These are phyloP conservation scores for Brachyhypopomus occidentalis DNA, from an alignment of 2,113 vertebrate genomes.

Conservation along the genomic window DNA sequence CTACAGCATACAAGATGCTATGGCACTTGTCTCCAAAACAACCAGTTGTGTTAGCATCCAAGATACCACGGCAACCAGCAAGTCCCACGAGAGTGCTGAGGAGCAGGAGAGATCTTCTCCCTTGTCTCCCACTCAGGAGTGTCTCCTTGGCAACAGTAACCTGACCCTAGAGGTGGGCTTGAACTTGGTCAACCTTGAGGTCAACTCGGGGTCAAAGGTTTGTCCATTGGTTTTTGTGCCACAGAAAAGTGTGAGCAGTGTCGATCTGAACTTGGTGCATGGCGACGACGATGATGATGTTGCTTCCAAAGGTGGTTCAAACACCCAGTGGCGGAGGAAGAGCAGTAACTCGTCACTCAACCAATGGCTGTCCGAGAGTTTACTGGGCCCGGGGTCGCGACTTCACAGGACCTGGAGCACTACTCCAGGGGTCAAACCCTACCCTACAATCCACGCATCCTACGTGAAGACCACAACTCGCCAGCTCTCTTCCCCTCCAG, in stretches of 20 bases:
- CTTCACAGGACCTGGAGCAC: conserved; percentile 60
- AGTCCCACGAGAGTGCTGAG: conserved; percentile 72
- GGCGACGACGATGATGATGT: conserved; percentile 51
- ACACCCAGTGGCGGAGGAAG: conserved; percentile 63
- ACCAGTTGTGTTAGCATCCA: conserved; percentile 71
- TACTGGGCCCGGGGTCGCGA: conserved; percentile 55
- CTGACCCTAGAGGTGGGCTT: conserved; percentile 10
- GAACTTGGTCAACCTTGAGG: conserved; percentile 16
- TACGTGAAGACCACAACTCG: conserved; percentile 96
- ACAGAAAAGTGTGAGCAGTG: conserved; percentile 67
- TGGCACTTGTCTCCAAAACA: conserved; percentile 56
- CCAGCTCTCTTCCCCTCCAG: conserved; percentile 86
- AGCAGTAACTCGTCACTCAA: conserved; percentile 62
- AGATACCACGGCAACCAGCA: conserved; percentile 67
- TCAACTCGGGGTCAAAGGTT: conserved; percentile 26
- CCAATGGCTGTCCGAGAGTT: conserved; percentile 61
- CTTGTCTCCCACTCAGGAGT: conserved; percentile 10
- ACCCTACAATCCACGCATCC: conserved; percentile 84
- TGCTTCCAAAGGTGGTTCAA: conserved; percentile 12
- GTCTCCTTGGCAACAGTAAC: conserved; percentile 38
- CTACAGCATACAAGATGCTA: conserved; percentile 16
- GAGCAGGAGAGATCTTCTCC: conserved; percentile 57
- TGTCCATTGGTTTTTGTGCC: conserved; percentile 42
- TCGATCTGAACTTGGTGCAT: conserved; percentile 63
- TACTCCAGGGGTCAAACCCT: conserved; percentile 75